These are phyloP conservation scores for Merops nubicus DNA, from an alignment of 2,113 vertebrate species.

Conservation along the genomic window DNA sequence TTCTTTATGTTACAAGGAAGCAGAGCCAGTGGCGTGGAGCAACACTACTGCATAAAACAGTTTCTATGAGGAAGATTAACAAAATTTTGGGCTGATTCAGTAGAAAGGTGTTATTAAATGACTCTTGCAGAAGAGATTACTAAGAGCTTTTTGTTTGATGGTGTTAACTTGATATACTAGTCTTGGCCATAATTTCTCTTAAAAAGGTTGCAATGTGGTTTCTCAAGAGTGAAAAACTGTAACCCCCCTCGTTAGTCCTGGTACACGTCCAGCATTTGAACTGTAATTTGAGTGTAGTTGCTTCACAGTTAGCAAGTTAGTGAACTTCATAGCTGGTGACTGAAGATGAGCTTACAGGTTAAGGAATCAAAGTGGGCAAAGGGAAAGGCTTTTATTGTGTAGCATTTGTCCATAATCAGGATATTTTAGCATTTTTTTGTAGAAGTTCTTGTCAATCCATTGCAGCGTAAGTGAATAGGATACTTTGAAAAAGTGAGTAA, in stretches of 20 bases:
- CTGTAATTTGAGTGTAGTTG: neutral
- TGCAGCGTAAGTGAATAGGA: neutral
- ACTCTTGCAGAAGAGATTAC: neutral
- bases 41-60: neutral
- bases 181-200: neutral
- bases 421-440: neutral
- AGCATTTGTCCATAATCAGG: neutral
- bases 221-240: neutral
- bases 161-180: constrained; percentile 13
- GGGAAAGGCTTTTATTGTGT: neutral
- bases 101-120: neutral
- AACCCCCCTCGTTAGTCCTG: neutral
- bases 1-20: neutral
- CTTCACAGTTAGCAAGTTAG: neutral
- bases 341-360: neutral
- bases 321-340: neutral
- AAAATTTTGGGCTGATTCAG: constrained; percentile 8
- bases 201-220: constrained; percentile 5
- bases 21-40: neutral
- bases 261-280: neutral
- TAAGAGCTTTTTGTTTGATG: neutral
- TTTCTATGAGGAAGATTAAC: neutral
- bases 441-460: neutral
- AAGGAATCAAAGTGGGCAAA: neutral
- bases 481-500: neutral